Conservation (phyloP, 2,113 vertebrate genomes). For the Sylvilagus bachmani region DNA sequence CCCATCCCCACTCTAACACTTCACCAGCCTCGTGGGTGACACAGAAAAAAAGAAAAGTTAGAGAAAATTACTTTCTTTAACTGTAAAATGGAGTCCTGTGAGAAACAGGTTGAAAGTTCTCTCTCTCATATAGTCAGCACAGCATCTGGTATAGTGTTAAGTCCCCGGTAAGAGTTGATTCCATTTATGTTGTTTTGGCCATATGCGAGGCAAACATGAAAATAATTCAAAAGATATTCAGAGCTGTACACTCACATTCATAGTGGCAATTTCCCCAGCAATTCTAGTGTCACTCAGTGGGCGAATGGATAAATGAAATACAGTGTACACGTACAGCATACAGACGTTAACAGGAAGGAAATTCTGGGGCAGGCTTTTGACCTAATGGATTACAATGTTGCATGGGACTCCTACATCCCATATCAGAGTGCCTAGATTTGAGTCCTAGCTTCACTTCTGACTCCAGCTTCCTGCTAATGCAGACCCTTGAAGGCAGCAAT, state of each 20-base stretch:
- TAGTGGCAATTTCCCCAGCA: slow-evolving; percentile 36
- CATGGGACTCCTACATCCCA: too few species aligned
- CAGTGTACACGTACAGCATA: not conserved
- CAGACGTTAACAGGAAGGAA: not conserved
- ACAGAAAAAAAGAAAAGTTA: too few species aligned
- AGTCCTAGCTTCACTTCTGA: too few species aligned
- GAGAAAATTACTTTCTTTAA: not conserved
- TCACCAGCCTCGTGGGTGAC: not conserved
- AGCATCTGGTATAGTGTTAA: not conserved
- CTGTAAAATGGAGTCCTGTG: not conserved
- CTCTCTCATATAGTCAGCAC: slow-evolving; percentile 38
- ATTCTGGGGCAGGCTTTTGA: too few species aligned
- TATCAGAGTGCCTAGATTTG: too few species aligned
- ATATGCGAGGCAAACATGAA: slow-evolving; percentile 41
- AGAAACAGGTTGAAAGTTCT: slow-evolving; percentile 29
- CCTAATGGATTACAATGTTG: too few species aligned
- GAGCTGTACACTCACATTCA: not conserved
- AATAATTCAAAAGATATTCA: not conserved
- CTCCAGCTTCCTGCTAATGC: too few species aligned
- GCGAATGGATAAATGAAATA: slow-evolving; percentile 9
- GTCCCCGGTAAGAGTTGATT: not conserved
- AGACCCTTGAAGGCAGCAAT: too few species aligned
- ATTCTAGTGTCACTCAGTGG: not conserved
- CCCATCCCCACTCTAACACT: not conserved
- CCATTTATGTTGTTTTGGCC: not conserved